These are phyloP conservation scores for Ambastaia sidthimunki DNA, from an alignment of 2,797 vertebrate species.

Conservation along the genomic window DNA sequence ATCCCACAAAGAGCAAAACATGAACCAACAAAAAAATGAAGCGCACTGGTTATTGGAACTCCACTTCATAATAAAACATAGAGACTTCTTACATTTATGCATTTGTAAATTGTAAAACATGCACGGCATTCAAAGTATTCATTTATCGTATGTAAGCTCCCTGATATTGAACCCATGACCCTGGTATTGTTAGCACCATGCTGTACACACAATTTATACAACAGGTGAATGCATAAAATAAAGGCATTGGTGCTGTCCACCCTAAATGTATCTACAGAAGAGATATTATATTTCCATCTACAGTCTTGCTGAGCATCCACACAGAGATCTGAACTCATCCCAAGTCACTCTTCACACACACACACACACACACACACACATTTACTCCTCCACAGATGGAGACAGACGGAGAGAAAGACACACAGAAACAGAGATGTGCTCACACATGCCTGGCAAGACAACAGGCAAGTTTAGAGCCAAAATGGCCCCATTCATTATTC, in stretches of 20 bases:
- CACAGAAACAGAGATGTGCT: constrained; percentile 55
- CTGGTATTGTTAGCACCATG: background rate
- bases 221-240: background rate
- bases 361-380: background rate
- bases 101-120: too few relatives aligned
- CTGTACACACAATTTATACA: background rate
- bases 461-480: constrained; percentile 74
- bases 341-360: constrained; percentile 19
- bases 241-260: too few relatives aligned
- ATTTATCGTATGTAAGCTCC: too few relatives aligned
- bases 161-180: too few relatives aligned
- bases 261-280: background rate
- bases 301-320: constrained; percentile 6
- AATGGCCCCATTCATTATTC: constrained; percentile 86
- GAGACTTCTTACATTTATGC: too few relatives aligned
- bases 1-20: too few relatives aligned
- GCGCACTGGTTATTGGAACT: too few relatives aligned
- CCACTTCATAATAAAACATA: too few relatives aligned
- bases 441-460: constrained; percentile 74
- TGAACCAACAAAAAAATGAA: too few relatives aligned
- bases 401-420: constrained; percentile 7
- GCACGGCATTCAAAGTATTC: too few relatives aligned
- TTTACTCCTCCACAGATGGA: constrained; percentile 47
- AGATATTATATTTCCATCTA: constrained; percentile 1
- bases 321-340: background rate